Evolutionary conservation across 2,797 vertebrate genomes (phyloP).

Genomic region (Arrhamphus sclerolepis): DNA sequence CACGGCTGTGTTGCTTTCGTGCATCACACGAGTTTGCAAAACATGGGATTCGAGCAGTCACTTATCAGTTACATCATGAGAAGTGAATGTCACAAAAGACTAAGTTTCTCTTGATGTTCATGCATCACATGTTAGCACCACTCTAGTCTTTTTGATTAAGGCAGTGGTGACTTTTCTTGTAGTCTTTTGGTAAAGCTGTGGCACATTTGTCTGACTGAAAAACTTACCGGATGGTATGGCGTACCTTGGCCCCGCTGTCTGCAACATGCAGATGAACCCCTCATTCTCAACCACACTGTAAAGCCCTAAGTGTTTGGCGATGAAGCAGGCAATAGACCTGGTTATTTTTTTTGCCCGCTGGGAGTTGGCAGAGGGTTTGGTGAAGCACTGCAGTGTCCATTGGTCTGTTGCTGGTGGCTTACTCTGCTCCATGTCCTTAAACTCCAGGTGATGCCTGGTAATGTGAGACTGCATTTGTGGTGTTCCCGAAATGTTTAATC

Average conservation of each 20-base stretch:
- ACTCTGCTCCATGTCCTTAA: background rate
- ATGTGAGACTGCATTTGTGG: background rate
- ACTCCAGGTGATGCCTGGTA: background rate
- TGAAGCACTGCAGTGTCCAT: too few relatives aligned
- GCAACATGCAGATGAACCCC: too few relatives aligned
- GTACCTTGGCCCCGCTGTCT: too few relatives aligned
- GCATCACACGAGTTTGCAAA: conserved; percentile 3
- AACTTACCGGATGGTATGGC: background rate
- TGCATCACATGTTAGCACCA: too few relatives aligned
- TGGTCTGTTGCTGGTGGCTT: background rate
- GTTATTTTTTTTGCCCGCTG: background rate
- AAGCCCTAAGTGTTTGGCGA: background rate
- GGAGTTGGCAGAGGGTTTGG: too few relatives aligned
- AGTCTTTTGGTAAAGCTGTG: too few relatives aligned
- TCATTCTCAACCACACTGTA: too few relatives aligned
- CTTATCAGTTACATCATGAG: background rate
- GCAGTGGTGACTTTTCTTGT: too few relatives aligned
- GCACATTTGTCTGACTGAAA: too few relatives aligned
- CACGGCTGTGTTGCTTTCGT: background rate
- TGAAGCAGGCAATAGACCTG: background rate
- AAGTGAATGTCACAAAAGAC: background rate
- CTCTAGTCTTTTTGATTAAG: too few relatives aligned
- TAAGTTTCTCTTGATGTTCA: background rate
- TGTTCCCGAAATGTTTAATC: too few relatives aligned
- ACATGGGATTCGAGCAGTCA: background rate